Percentiles rank a stretch among this genome's conserved stretches.
phyloP scores from a whole-genome alignment of 2,797 vertebrate species.

The Leontocebus nigricollis region DNA sequence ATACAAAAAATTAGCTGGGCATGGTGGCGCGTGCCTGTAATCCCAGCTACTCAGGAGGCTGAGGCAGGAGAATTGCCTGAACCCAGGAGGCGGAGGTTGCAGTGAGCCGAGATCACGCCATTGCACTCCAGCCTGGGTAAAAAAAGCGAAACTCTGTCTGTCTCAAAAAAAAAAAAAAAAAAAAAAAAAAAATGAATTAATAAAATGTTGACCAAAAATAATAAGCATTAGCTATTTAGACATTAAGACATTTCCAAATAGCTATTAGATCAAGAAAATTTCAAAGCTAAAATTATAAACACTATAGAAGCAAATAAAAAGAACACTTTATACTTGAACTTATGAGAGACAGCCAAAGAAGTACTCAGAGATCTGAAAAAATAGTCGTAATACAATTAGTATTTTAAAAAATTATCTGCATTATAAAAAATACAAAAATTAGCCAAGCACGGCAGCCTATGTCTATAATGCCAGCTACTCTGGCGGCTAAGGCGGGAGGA shows the following conservation, averaged over 20 bases:
- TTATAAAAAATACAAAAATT: background rate
- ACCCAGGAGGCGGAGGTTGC: too few relatives aligned
- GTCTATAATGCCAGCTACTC: background rate
- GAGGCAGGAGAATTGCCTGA: too few relatives aligned
- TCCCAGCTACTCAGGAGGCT: too few relatives aligned
- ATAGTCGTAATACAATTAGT: background rate
- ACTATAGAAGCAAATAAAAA: background rate
- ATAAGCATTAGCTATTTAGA: background rate
- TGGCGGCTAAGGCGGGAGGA: background rate
- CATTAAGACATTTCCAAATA: slow-evolving; percentile 1
- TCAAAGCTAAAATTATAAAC: slow-evolving; percentile 4
- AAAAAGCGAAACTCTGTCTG: too few relatives aligned
- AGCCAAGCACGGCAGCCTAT: background rate
- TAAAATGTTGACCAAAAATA: background rate
- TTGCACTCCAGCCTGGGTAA: too few relatives aligned
- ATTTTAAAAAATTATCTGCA: background rate
- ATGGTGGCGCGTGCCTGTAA: too few relatives aligned
- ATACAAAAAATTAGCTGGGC: too few relatives aligned
- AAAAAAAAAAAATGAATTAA: background rate
- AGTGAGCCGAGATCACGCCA: too few relatives aligned
- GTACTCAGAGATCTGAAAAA: background rate
- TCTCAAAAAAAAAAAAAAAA: too few relatives aligned
- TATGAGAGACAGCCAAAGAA: background rate
- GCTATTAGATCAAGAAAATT: background rate
- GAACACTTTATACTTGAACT: background rate